Evolutionary conservation across 2,888 invertebrate genomes (phyloP).

Genomic region (Didymodactylos carnosus): DNA sequence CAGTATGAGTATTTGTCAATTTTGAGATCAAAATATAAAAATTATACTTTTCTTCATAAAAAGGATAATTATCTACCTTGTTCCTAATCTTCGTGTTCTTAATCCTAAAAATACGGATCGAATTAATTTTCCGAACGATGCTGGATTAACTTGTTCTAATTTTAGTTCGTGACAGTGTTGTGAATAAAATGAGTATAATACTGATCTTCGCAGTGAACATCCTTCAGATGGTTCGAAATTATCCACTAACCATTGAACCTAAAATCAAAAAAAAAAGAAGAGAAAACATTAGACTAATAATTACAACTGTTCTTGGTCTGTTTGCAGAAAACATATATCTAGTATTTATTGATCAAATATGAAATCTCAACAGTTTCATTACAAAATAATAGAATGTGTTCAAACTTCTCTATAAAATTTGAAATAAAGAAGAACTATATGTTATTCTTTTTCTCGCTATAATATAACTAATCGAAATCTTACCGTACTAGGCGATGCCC

Average conservation of each 20-base stretch:
- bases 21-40: no score
- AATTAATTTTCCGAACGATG: constrained; percentile 94
- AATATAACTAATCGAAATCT: no score
- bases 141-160: constrained; percentile 93
- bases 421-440: no score
- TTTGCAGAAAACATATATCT: no score
- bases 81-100: constrained; percentile 76
- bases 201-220: constrained; percentile 73
- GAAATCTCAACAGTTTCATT: no score
- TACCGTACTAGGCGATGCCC: constrained; percentile 76
- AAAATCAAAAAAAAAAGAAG: neutral
- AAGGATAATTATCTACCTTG: no score
- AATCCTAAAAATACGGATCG: constrained; percentile 90
- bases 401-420: no score
- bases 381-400: no score
- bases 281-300: neutral
- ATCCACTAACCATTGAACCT: constrained; percentile 59
- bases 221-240: constrained; percentile 95
- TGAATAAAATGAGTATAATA: constrained; percentile 85
- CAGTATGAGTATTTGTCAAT: no score
- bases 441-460: no score
- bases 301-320: neutral
- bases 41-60: no score
- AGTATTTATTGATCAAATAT: no score
- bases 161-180: constrained; percentile 69